These are phyloP conservation scores for Rhagium mordax DNA, from an alignment of 2,888 invertebrate genomes.

Conservation along the genomic window DNA sequence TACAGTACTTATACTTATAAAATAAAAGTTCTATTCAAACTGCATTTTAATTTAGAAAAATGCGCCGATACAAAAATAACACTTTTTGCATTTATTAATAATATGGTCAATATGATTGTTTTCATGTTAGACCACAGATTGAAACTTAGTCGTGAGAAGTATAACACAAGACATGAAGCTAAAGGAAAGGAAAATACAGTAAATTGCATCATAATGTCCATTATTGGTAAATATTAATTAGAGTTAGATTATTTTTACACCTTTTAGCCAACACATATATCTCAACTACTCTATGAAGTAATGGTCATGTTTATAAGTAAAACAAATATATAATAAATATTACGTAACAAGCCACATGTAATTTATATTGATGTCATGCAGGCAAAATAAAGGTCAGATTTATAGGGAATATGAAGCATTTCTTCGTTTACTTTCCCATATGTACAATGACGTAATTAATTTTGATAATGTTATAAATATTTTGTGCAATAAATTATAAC, in stretches of 20 bases:
- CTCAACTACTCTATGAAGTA: neutral
- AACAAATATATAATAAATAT: neutral
- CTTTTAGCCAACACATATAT: neutral
- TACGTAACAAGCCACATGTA: slow-evolving; percentile 4
- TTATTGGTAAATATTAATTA: neutral
- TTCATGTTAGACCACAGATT: too few species aligned
- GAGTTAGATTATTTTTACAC: neutral
- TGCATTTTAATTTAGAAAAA: too few species aligned
- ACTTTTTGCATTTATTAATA: too few species aligned
- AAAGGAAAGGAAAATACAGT: neutral
- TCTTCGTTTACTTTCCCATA: neutral
- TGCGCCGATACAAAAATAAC: too few species aligned
- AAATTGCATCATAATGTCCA: neutral
- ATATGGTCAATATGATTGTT: too few species aligned
- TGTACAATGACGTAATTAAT: neutral
- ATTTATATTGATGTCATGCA: slow-evolving; percentile 1
- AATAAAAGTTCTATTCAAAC: too few species aligned
- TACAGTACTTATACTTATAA: too few species aligned
- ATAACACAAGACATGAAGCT: too few species aligned
- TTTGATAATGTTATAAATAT: neutral
- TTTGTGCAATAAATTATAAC: neutral
- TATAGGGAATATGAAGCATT: neutral
- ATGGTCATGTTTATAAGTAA: slow-evolving; percentile 8
- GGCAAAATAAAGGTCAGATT: slow-evolving; percentile 7
- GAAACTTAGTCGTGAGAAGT: too few species aligned